Base-by-base conservation (phyloP, 2,113 vertebrate genomes). In the Puffinus mauretanicus region DNA sequence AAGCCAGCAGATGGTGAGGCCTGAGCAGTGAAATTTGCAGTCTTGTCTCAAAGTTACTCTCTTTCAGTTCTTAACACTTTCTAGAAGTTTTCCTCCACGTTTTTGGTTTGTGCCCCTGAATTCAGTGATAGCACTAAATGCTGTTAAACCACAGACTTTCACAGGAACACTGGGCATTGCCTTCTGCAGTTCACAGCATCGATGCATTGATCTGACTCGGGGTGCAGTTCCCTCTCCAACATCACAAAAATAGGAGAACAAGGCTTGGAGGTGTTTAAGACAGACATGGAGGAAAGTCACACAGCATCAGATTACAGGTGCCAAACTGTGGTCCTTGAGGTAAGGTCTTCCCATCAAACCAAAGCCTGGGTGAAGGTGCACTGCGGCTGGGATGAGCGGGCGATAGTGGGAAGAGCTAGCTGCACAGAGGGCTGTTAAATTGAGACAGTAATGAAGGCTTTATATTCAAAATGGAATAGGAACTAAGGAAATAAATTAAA, bases 1-100 rank as follows among this genome's bases (percentile, higher is more conserved):
- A 67, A 64, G 1, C 52, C 11, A 49, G 7, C 10, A 85, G n/a
- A 20, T 0, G 0, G 0, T 13, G 47, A 82, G 29, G 44, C 38
- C n/a, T 51, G 14, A 88, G 57, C 47, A n/a, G 18, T 24, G 46
- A 82, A 34, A 67, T 64, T 26, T 46, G 29, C 8, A 60, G 20
- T 3, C 25, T 80, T 57, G 15, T 38, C 54, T 57, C n/a, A 54
- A 49, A 44, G 16, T 3, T 38, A 44, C 22, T 27, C 80, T 49
- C 22, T 25, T 44, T 71, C 46, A 49, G 15, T 46, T 82, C 66
- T 90, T 58, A 20, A 4, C 47, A 16, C 4, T 86, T 64, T 10
- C 10, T 22, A 8, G 3, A 72, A 44, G 13, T 42, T 90, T 80
- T 65, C 27, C 16, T 86, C 10, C 40, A 11, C 2, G 3, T 8